Percentiles rank a stretch among this genome's conserved stretches.
Conservation (phyloP, 2,888 invertebrate genomes). For the Andricus quercusramuli region DNA sequence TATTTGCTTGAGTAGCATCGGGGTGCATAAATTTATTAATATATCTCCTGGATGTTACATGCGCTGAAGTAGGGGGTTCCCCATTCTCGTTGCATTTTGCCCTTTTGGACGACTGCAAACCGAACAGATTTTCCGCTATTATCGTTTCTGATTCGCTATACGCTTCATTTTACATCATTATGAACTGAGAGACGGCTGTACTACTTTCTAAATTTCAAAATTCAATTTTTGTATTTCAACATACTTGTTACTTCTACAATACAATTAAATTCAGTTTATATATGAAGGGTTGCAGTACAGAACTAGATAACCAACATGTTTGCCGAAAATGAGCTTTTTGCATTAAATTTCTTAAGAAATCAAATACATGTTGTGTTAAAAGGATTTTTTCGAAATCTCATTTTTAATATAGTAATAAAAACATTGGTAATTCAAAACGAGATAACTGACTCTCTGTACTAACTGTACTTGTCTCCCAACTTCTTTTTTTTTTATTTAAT, state of each 20-base stretch:
- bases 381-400: too few species aligned
- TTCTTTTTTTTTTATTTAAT: too few species aligned
- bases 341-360: too few species aligned
- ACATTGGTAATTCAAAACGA: too few species aligned
- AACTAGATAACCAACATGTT: too few species aligned
- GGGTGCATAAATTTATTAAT: constrained; percentile 75
- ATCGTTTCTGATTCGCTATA: constrained; percentile 5
- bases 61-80: constrained; percentile 48
- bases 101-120: constrained; percentile 46
- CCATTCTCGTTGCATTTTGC: constrained; percentile 36
- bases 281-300: accelerated
- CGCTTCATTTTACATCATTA: constrained; percentile 31
- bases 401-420: too few species aligned
- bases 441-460: too few species aligned
- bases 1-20: constrained; percentile 64
- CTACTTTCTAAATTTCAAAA: background rate
- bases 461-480: too few species aligned
- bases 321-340: accelerated
- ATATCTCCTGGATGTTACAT: constrained; percentile 47
- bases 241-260: background rate
- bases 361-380: too few species aligned
- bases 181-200: background rate
- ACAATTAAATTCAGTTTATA: too few species aligned
- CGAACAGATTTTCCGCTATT: constrained; percentile 56
- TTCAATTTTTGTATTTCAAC: background rate